These are phyloP conservation scores for Halotydeus destructor DNA, from an alignment of 1,140 invertebrate genomes.

Conservation along the genomic window DNA sequence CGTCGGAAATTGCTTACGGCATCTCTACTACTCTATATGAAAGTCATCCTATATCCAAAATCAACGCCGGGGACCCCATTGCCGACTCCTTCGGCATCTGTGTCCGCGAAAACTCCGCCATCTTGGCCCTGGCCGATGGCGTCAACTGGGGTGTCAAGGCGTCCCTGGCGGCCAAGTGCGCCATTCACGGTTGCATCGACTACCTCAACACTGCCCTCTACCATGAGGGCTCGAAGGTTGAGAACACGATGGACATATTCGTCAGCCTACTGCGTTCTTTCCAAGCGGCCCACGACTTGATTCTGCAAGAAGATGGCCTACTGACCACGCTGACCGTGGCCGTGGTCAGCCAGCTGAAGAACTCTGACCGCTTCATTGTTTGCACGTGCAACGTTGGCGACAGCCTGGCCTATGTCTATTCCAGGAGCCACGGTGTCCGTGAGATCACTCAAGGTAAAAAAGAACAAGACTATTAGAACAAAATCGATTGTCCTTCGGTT, in stretches of 20 bases:
- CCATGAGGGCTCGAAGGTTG: slow-evolving; percentile 21
- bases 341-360: slow-evolving; percentile 40
- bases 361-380: slow-evolving; percentile 41
- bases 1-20: slow-evolving; percentile 42
- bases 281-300: slow-evolving; percentile 65
- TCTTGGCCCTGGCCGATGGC: slow-evolving; percentile 68
- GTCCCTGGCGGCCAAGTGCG: slow-evolving; percentile 62
- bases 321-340: slow-evolving; percentile 58
- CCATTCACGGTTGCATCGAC: slow-evolving; percentile 63
- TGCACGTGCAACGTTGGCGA: slow-evolving; percentile 82
- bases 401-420: slow-evolving; percentile 69
- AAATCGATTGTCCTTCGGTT: too few relatives aligned
- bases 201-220: slow-evolving; percentile 59
- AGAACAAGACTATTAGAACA: not conserved
- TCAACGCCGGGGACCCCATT: slow-evolving; percentile 56
- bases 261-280: slow-evolving; percentile 54
- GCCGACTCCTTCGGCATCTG: slow-evolving; percentile 73
- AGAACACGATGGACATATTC: slow-evolving; percentile 44
- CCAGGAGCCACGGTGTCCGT: slow-evolving; percentile 43
- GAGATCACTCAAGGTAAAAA: slow-evolving; percentile 42
- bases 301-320: slow-evolving; percentile 61
- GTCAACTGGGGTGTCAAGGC: slow-evolving; percentile 85
- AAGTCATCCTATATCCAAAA: slow-evolving; percentile 47
- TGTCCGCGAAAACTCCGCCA: slow-evolving; percentile 49
- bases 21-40: slow-evolving; percentile 48